These are phyloP conservation scores for Stenotaenia linearis DNA, from an alignment of 2,888 invertebrate genomes.

Conservation along the genomic window DNA sequence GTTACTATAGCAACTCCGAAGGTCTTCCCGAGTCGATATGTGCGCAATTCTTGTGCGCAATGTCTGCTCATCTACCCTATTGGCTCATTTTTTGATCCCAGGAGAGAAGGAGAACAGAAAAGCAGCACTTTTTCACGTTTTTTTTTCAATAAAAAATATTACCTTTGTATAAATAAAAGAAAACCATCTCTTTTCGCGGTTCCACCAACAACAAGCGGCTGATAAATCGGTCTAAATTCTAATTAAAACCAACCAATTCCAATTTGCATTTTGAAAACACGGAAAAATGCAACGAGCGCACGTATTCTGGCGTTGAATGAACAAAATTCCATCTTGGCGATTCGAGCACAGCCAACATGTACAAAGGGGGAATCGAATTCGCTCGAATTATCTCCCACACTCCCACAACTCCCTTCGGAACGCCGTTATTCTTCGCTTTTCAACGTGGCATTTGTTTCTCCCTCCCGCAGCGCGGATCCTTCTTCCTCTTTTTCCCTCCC, in stretches of 20 bases:
- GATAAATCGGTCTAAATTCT: not conserved
- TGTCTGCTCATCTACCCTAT: not conserved
- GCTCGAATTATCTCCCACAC: not conserved
- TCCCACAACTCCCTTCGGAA: no score
- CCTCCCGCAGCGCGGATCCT: not conserved
- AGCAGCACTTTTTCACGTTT: no score
- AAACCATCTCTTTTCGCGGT: no score
- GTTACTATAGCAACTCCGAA: not conserved
- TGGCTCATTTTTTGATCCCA: not conserved
- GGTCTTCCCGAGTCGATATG: not conserved
- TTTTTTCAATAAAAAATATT: no score
- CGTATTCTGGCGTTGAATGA: no score
- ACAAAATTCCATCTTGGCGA: no score
- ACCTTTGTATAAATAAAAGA: no score
- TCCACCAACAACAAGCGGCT: no score
- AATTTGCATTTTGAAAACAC: no score
- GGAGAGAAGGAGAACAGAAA: not conserved
- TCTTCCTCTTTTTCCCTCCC: not conserved
- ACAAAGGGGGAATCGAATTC: not conserved
- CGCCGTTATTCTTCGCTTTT: no score
- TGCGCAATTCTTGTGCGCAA: not conserved
- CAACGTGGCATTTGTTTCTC: not conserved
- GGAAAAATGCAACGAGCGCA: no score
- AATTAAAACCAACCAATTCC: not conserved
- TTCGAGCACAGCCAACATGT: not conserved